Base-by-base conservation (phyloP, 2,888 invertebrate species). In the Tromatobia lineatoria region DNA sequence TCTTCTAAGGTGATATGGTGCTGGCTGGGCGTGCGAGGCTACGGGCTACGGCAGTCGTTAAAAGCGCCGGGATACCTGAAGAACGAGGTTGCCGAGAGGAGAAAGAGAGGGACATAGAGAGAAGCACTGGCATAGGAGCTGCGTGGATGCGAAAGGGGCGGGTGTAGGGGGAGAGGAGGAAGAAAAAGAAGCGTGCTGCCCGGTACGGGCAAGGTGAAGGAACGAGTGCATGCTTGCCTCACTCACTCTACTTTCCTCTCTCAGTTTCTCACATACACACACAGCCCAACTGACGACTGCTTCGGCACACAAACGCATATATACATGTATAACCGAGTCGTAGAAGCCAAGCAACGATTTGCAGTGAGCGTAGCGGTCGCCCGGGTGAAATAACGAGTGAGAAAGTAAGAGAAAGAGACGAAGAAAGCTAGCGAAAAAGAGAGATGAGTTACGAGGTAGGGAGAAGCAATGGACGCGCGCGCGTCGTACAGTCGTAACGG, bases 11-110 rank as follows among this genome's bases (percentile, higher is more conserved):
- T 69, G 82, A 78, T 50, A 71, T 77, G 70, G 81, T 73, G 87
- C 78, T 78, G 82, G 54, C 50, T 74, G 81, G 83, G 73, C 83
- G 86, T 75, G 45, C 64, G 76, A 76, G 45, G 50, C 54, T 64
- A 45, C 61, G 66, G 85, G 74, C 83, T 85, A 85, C 82, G 82
- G 86, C 85, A 88, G 89, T 89, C 88, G 89, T 90, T 90, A 86
- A 85, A 89, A 91, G 90, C 88, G 89, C 88, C 87, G 88, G 89
- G 91, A 91, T 92, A 91, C 90, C 91, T 91, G 91, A 90, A 90
- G 89, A 91, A 91, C 90, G 88, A 88, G 90, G 90, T 89, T 89
- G 88, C 88, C 87, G 90, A 90, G 90, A 90, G 90, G 59, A 61
- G 77, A 71, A 34, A 34, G 70, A 69, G 75, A 67, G 38, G 45